These are phyloP conservation scores for Podarcis lilfordi DNA, from an alignment of 2,797 vertebrate species.

Conservation along the genomic window DNA sequence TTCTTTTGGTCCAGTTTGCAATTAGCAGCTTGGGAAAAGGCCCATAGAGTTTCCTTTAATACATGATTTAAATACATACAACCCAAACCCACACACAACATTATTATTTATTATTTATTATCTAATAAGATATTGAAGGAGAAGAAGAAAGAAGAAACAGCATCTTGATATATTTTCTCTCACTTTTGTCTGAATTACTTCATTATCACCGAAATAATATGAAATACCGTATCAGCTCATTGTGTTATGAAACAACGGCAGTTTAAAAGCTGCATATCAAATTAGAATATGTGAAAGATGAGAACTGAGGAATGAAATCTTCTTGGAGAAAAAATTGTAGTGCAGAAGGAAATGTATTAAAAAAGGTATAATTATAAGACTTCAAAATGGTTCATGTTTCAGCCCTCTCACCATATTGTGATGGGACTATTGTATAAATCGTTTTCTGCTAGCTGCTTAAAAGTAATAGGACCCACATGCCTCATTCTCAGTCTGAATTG, in stretches of 20 bases:
- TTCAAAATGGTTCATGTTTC: slow-evolving; percentile 51
- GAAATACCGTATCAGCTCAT: slow-evolving; percentile 3
- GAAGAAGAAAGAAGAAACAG: slow-evolving; percentile 5
- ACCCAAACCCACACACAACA: not conserved
- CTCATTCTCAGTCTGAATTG: slow-evolving; percentile 32
- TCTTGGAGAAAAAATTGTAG: slow-evolving; percentile 22
- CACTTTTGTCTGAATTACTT: not conserved
- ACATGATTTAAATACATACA: slow-evolving; percentile 40
- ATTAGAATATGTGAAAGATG: not conserved
- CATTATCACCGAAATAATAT: slow-evolving; percentile 21
- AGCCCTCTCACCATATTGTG: slow-evolving; percentile 14
- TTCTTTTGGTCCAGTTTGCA: slow-evolving; percentile 74
- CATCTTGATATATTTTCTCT: not conserved
- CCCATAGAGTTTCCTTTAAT: slow-evolving; percentile 24
- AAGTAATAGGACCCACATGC: slow-evolving; percentile 36
- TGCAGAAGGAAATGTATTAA: slow-evolving; percentile 28
- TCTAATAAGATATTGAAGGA: slow-evolving; percentile 30
- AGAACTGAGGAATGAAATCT: slow-evolving; percentile 28
- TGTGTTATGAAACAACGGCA: slow-evolving; percentile 33
- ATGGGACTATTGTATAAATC: slow-evolving; percentile 36
- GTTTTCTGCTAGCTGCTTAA: slow-evolving; percentile 43
- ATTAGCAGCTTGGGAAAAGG: slow-evolving; percentile 68
- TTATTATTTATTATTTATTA: slow-evolving; percentile 35
- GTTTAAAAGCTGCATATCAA: slow-evolving; percentile 28
- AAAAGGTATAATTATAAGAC: not conserved